A percentile compares a stretch with the other conserved stretches of the same genome.
phyloP scores from a whole-genome alignment of 2,888 invertebrate species.

The Tiliacea citrago region DNA sequence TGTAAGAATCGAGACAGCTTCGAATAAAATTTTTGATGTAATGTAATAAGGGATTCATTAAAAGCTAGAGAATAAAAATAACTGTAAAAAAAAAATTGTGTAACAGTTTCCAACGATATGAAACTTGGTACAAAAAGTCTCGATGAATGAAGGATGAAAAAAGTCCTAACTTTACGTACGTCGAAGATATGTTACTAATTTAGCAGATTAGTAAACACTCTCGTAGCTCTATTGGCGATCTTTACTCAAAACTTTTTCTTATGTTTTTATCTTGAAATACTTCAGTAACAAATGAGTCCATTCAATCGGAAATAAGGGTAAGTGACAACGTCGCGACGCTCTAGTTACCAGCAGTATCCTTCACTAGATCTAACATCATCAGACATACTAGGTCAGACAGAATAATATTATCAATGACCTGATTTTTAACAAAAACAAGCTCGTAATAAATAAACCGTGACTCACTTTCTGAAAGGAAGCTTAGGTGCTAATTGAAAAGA shows the following conservation, averaged over 20 bases:
- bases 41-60: no score
- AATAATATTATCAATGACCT: constrained; percentile 49
- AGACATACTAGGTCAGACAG: constrained; percentile 16
- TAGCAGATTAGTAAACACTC: neutral
- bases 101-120: neutral
- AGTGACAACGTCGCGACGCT: constrained; percentile 28
- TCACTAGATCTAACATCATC: constrained; percentile 20
- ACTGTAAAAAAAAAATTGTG: neutral
- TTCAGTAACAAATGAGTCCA: constrained; percentile 26
- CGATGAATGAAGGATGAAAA: neutral
- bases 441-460: constrained; percentile 69
- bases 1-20: neutral
- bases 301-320: constrained; percentile 39
- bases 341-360: constrained; percentile 15
- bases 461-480: constrained; percentile 69
- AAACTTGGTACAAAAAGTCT: neutral
- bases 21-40: neutral
- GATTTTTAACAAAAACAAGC: constrained; percentile 58
- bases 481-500: constrained; percentile 75
- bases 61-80: no score
- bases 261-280: constrained; percentile 7
- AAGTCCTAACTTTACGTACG: neutral
- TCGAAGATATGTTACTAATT: neutral
- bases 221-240: neutral
- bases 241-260: neutral